Evolutionary conservation across 2,888 invertebrate species (phyloP), one percentile per base, ranked within the genome.

Genomic region (Baccha elongata): DNA sequence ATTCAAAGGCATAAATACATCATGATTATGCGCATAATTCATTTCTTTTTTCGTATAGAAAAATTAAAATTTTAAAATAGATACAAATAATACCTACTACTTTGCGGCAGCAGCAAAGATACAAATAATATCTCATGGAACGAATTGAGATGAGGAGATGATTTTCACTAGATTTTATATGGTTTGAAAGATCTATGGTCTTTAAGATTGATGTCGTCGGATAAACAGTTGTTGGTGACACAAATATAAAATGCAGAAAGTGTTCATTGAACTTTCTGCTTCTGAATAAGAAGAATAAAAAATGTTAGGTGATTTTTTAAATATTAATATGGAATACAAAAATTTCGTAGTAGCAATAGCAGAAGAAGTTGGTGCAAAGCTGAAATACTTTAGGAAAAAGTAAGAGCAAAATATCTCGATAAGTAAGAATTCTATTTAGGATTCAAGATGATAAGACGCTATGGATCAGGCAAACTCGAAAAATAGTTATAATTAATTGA

Each of bases 21-120:
- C 68, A 83, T 68, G 72, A 83, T 78, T 78, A 64, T 73, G 68
- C 55, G 67, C 76, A 76, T 76, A 72, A 78, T 76, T 76, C 81
- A 83, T 69, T 72, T 58, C 37, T 58, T 55, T 58, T 37, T 58
- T 55, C 21, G 44, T 50, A 42, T 23, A 40, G 42, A 46, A 53
- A 76, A 71, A 81, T 76, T 72, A 76, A 81, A 76, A 76, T 72
- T 76, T 76, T 68, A 76, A 81, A 81, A 81, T 76, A 81, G 76
- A 65, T 46, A 37, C 29, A 42, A 8, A 29, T 6, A 13, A 23
- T 13, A 10, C 11, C 46, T n/a, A 15, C 26, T 53, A 8, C 13
- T 23, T 21, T 4, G 15, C 44, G 13, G n/a, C 46, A 6, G 5
- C 23, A 55, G 4, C 2, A 58, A 58, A 40, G n/a, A n/a, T 55